Evolutionary conservation across 1,140 invertebrate species (phyloP), one percentile per base, ranked within the genome.

Genomic region (Lasaia peninsularis): DNA sequence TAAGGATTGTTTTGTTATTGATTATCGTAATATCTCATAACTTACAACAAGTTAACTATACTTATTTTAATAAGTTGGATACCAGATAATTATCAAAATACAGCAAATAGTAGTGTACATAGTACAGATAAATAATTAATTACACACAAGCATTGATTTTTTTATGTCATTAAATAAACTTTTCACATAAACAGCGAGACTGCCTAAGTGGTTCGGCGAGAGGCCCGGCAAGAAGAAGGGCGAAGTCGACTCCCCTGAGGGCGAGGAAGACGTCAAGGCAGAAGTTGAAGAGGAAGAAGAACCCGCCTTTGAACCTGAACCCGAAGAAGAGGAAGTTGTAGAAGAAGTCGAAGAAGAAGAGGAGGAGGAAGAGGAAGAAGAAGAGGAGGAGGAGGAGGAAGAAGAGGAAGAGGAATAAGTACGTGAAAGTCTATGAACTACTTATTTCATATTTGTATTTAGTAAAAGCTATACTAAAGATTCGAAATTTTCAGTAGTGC

Each of bases 161-260:
- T 24, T 28, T 28, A 28, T 4, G 24, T 28, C 24, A 0, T 7
- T 28, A 28, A 28, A 28, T 28, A 28, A 28, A 4, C 24, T 6
- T 28, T 28, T 28, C 0, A 28, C 24, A 24, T 32, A 28, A 52
- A 81, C 78, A 97, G 96, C 95, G 91, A 94, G 94, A 91, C 91
- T 97, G 87, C 96, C 96, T 69, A 97, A 97, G 89, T 97, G 96
- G 95, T 97, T 97, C 92, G 96, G 96, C 75, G 96, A 97, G 90
- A 92, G 96, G 89, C 96, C 96, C 62, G 96, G 96, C 92, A 97
- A 96, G 90, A 97, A 97, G 92, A 89, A 93, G 80, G 95, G 94
- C 62, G 96, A 96, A 61, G 93, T 94, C 65, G 96, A 97, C 65
- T 95, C 95, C 70, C 96, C 96, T 44, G 95, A 97, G 75, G 96